Evolutionary conservation across 2,888 invertebrate genomes (phyloP), one percentile per base, ranked within the genome.

Genomic region (Atherix ibis): DNA sequence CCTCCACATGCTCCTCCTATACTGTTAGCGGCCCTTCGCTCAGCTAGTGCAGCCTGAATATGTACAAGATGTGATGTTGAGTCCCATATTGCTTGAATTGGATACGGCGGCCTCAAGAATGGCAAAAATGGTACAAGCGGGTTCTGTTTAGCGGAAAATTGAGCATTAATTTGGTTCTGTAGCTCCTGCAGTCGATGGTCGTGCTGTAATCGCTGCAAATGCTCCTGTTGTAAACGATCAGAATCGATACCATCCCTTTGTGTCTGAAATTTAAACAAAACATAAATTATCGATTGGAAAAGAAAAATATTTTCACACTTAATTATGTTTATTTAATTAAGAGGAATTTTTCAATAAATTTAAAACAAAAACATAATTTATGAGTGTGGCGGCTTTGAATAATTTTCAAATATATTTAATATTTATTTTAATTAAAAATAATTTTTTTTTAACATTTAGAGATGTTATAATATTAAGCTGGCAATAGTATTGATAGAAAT

Each of bases 51-150:
- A 2, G 54, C 58, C 37, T 58, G 58, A 24, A 81, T 68, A 50
- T 82, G 81, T 0, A 76, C 75, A 18, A 81, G 65, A 51, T 81
- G 80, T 2, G 77, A 72, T 12, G 78, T 72, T 34, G 78, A 72
- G 3, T 56, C 52, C 58, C 59, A 58, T 41, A 58, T 53, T 3
- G 57, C 53, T 31, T 54, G 55, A 36, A 53, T 40, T 63, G 54
- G 44, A 32, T 45, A 40, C n/a, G 53, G 48, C 8, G 57, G 57
- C 15, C 51, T 47, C 30, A 58, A 43, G 41, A 57, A 58, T 32
- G 58, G 51, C 27, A 55, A 47, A 31, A 58, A 44, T 35, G 47
- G 41, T 27, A 46, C 44, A 33, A 48, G 13, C 37, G 48, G 26
- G 35, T 44, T 46, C 16, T 41, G 43, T 34, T 45, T 46, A 12